Conservation (phyloP, 2,113 vertebrate genomes). For the Corythoichthys haematopterus region DNA sequence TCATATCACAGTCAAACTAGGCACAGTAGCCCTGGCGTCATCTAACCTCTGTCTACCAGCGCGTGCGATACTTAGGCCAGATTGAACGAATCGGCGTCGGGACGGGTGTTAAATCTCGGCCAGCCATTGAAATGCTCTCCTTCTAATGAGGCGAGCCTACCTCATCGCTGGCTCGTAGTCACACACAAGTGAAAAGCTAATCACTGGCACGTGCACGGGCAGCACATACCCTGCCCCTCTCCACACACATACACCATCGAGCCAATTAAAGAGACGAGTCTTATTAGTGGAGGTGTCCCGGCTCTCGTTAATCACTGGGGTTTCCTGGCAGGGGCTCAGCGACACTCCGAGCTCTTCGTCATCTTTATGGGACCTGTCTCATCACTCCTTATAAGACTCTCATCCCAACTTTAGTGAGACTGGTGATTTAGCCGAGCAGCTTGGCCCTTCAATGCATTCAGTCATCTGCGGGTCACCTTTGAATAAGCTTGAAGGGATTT, state of each 20-base stretch:
- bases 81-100: conserved; percentile 65
- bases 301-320: conserved; percentile 61
- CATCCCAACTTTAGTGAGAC: conserved; percentile 63
- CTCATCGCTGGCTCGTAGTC: conserved; percentile 29
- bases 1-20: conserved; percentile 58
- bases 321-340: conserved; percentile 58
- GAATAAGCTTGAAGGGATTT: conserved; percentile 39
- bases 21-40: conserved; percentile 54
- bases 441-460: conserved; percentile 42
- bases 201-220: conserved; percentile 22
- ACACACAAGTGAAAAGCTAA: conserved; percentile 23
- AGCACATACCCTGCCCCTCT: neutral
- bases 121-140: conserved; percentile 42
- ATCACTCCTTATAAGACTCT: conserved; percentile 67
- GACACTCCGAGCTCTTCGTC: conserved; percentile 54
- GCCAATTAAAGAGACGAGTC: conserved; percentile 73
- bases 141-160: conserved; percentile 52
- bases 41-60: conserved; percentile 42
- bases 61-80: conserved; percentile 59
- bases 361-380: conserved; percentile 68
- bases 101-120: conserved; percentile 59
- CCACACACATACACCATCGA: conserved; percentile 38
- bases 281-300: conserved; percentile 67
- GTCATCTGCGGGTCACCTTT: conserved; percentile 58
- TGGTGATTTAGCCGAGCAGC: conserved; percentile 57